Evolutionary conservation across 2,888 invertebrate species (phyloP).

Genomic region (Byasa hedistus): DNA sequence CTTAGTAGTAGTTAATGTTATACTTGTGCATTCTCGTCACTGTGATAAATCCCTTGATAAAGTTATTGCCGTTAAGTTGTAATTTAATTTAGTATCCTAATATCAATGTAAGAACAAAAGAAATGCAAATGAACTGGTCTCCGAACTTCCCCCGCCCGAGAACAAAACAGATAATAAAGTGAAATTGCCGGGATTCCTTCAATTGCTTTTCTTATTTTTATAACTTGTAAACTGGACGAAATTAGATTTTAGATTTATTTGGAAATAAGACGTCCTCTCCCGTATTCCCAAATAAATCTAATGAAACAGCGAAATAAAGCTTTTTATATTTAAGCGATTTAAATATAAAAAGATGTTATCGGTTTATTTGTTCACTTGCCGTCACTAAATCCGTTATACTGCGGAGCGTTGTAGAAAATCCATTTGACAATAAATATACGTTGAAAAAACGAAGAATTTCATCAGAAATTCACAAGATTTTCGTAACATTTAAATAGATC

Average conservation of each 20-base stretch:
- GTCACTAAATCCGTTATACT: too few relatives aligned
- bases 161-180: conserved; percentile 28
- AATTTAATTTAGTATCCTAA: conserved; percentile 22
- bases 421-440: too few relatives aligned
- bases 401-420: too few relatives aligned
- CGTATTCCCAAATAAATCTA: background rate
- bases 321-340: too few relatives aligned
- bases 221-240: conserved; percentile 27
- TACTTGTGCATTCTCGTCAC: too few relatives aligned
- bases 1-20: too few relatives aligned
- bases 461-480: too few relatives aligned
- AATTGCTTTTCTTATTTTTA: conserved; percentile 29
- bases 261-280: background rate
- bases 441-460: too few relatives aligned
- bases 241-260: conserved; percentile 27
- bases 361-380: too few relatives aligned
- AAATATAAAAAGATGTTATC: too few relatives aligned
- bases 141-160: conserved; percentile 20
- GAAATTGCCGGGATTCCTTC: conserved; percentile 27
- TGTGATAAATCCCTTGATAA: background rate
- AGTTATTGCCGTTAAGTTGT: conserved; percentile 20
- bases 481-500: too few relatives aligned
- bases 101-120: conserved; percentile 22
- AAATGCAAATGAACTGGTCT: conserved; percentile 28
- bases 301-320: background rate